A percentile compares a stretch with the other conserved stretches of the same genome.
These are phyloP conservation scores for Stigmatopora nigra DNA, from an alignment of 2,113 vertebrate genomes.

Conservation along the genomic window DNA sequence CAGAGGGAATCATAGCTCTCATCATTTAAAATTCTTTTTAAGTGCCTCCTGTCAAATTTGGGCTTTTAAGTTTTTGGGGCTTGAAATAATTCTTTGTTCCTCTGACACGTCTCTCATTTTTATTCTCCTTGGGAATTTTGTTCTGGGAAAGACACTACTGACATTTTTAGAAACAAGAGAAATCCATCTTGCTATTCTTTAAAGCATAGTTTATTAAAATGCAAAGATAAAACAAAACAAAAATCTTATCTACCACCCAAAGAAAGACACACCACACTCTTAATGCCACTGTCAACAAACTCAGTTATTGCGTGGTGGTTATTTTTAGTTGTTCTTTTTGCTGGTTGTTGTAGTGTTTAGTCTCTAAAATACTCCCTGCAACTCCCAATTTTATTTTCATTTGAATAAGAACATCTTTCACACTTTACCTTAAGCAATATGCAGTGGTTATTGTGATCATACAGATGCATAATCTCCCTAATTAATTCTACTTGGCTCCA, in stretches of 20 bases:
- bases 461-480: background rate
- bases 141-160: background rate
- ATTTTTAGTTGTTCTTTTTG: too few relatives aligned
- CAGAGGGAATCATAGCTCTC: slow-evolving; percentile 2
- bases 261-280: too few relatives aligned
- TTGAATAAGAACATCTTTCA: too few relatives aligned
- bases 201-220: background rate
- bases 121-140: background rate
- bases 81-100: slow-evolving; percentile 8
- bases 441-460: background rate
- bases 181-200: background rate
- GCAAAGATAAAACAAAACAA: background rate
- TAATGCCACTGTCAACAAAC: too few relatives aligned
- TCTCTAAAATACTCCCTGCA: too few relatives aligned
- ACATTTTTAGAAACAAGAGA: background rate
- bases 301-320: too few relatives aligned
- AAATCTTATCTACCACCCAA: background rate
- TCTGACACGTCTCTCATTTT: background rate
- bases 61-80: slow-evolving; percentile 1
- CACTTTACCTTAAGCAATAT: background rate
- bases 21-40: slow-evolving; percentile 12
- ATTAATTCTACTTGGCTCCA: background rate
- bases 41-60: slow-evolving; percentile 5
- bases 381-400: too few relatives aligned
- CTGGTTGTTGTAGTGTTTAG: too few relatives aligned